Evolutionary conservation across 2,113 vertebrate species (phyloP), one percentile per base, ranked within the genome.

Genomic region (Piprites chloris): DNA sequence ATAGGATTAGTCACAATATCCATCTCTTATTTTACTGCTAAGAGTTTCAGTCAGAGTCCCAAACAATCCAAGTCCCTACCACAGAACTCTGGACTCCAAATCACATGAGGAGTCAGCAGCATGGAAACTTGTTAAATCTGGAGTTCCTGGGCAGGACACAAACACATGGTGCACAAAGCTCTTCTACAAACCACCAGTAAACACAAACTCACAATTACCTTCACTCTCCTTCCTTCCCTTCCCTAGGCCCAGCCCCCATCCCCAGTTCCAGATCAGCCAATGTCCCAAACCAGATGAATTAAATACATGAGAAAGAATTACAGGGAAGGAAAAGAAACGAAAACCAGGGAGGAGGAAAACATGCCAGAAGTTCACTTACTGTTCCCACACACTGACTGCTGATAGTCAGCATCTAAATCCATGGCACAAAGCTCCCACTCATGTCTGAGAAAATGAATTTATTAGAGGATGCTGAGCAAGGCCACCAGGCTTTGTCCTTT

Each of bases 71-170:
- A 92, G 86, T 59, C 66, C 37, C 42, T 12, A 71, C 76, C 80
- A 92, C 73, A 86, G 77, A 95, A 75, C 86, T 91, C 56, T 72
- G 69, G 86, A 86, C 89, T 95, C 81, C 59, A 90, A 47, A 75
- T 75, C 80, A 67, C 56, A 84, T 61, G 84, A 56, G 67, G 59
- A 93, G 67, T 92, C 72, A 86, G 90, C 75, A 90, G 76, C 83
- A 67, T 26, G 83, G 89, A 90, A 96, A 86, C 14, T 91, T 2
- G 0, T 92, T 72, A 78, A 72, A 68, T 65, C 56, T 59, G 35
- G 72, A 69, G 26, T 37, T 84, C 63, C 44, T 4, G 28, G 49
- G 23, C n/a, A 53, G 73, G 73, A 89, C 53, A 56, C 77, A 87
- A 82, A 91, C 37, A 71, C 59, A 44, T 5, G 30, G 42, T 53